phyloP scores from a whole-genome alignment of 2,113 vertebrate genomes.

The Pelusios castaneus region DNA sequence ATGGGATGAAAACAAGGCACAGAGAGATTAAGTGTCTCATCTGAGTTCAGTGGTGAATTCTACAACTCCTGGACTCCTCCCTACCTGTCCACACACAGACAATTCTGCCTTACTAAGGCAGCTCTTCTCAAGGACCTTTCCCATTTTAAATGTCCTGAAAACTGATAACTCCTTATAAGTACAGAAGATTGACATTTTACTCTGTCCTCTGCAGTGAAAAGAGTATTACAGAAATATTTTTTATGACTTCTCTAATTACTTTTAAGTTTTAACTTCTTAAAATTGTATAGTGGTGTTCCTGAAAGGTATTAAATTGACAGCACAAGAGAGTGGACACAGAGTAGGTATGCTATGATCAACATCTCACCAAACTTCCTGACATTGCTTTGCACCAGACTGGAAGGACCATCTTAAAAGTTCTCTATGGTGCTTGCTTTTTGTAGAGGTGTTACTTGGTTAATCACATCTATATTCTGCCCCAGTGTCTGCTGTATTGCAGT shows the following conservation, averaged over 20 bases:
- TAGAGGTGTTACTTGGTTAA: not conserved
- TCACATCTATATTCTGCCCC: not conserved
- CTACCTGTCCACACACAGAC: not conserved
- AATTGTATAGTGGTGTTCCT: not conserved
- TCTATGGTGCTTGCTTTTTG: not conserved
- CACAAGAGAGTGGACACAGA: not conserved
- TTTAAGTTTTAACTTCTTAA: conserved; percentile 19
- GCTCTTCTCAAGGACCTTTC: not conserved
- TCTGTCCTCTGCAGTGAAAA: not conserved
- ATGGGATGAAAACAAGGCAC: not conserved
- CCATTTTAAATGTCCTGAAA: not conserved
- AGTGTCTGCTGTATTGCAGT: not conserved
- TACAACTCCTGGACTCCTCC: not conserved
- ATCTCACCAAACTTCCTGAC: not conserved
- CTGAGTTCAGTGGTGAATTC: not conserved
- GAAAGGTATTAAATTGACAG: not conserved
- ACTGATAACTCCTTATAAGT: not conserved
- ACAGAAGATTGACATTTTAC: not conserved
- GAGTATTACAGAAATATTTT: not conserved
- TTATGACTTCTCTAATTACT: not conserved
- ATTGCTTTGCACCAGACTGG: not conserved
- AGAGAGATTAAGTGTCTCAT: not conserved
- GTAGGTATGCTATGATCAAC: not conserved
- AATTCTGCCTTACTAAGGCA: not conserved
- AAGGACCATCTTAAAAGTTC: not conserved